Base-by-base conservation (phyloP, 2,113 vertebrate species). In the Neogale vison region DNA sequence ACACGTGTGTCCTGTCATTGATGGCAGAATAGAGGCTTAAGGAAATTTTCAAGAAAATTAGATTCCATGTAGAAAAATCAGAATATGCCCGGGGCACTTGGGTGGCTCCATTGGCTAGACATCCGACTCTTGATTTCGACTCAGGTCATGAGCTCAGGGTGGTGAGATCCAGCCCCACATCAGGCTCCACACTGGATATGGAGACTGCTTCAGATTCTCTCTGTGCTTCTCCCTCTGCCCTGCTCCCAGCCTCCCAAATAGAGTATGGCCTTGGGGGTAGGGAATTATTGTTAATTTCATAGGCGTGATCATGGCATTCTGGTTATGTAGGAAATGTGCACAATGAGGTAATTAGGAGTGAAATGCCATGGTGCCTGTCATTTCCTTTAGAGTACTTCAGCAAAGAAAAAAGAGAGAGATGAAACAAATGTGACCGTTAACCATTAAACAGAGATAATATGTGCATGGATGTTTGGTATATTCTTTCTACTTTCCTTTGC, bases 281-380 rank as follows among this genome's bases (percentile, higher is more conserved):
- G 83, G 63, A 96, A 71, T 69, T 61, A 57, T 42, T 96, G 72
- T 76, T 76, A 67, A 92, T 89, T 59, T 72, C 69, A 59, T 81
- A n/a, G 34, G 45, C 21, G 23, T 45, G 59, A 93, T 82, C 77
- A 45, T 96, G 45, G 45, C 14, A 71, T 82, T 52, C 34, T 72
- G 50, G 47, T 88, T 71, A 57, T 45, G 3, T 36, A 72, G 50
- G 36, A 55, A 94, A 79, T 15, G 36, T 65, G 45, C 36, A 65
- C 67, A 67, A 31, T 74, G 81, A 88, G 87, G 47, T 80, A 90
- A 80, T 80, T 90, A 29, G 23, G 47, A 90, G 15, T 23, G 57
- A 95, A 87, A 90, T 80, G 87, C 63, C 13, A 42, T 34, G 11
- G 79, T 95, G 34, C 71, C 83, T 82, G 14, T 63, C 74, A 59